phyloP scores from a whole-genome alignment of 2,888 invertebrate genomes.

The Girardia tigrina region DNA sequence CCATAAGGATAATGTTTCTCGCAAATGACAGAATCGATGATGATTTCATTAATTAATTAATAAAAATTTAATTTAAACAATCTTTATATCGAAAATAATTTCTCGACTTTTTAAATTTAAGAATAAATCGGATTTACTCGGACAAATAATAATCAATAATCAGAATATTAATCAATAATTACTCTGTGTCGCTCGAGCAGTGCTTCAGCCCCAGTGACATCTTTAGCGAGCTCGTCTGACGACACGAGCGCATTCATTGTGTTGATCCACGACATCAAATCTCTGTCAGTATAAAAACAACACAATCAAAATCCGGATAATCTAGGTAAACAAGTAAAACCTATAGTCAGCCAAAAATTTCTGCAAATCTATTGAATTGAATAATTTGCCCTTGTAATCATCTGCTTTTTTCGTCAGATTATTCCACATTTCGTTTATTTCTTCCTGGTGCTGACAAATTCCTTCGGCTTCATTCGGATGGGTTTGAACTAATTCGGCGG shows the following conservation, averaged over 20 bases:
- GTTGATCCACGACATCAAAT: constrained; percentile 93
- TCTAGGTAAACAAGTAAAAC: too few relatives aligned
- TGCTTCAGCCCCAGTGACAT: constrained; percentile 98
- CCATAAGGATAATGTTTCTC: too few relatives aligned
- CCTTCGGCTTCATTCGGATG: constrained; percentile 97
- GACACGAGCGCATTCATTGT: constrained; percentile 94
- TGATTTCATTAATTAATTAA: too few relatives aligned
- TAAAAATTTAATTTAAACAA: too few relatives aligned
- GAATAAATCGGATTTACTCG: too few relatives aligned
- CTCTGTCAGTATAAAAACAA: too few relatives aligned
- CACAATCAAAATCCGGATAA: too few relatives aligned
- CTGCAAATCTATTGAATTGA: constrained; percentile 93
- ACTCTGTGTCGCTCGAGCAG: constrained; percentile 88
- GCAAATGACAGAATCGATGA: too few relatives aligned
- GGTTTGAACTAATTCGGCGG: constrained; percentile 75
- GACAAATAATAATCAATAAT: too few relatives aligned
- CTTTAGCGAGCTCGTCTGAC: constrained; percentile 88
- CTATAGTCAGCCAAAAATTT: constrained; percentile 83
- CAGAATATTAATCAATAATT: too few relatives aligned
- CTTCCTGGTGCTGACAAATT: constrained; percentile 86
- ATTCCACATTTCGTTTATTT: constrained; percentile 95
- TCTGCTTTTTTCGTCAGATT: constrained; percentile 85
- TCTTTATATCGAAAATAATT: too few relatives aligned
- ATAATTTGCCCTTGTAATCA: constrained; percentile 80
- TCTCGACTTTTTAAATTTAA: too few relatives aligned